Percentiles rank a stretch among this genome's conserved stretches.
phyloP scores from a whole-genome alignment of 2,888 invertebrate genomes.

The Acrobasis repandana region DNA sequence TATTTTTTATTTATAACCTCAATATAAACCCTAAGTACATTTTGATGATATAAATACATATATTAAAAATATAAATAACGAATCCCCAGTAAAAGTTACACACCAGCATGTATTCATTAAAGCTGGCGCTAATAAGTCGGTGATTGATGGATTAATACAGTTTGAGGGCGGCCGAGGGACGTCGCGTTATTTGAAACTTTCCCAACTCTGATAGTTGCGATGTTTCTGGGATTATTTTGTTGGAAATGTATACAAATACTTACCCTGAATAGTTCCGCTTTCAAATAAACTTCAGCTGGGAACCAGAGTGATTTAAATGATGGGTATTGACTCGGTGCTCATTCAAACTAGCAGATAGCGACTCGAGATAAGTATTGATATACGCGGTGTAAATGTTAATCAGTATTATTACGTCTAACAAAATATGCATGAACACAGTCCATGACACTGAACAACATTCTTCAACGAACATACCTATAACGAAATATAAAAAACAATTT shows the following conservation, averaged over 20 bases:
- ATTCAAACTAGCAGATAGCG: not conserved
- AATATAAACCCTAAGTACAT: no score
- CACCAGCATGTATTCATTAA: not conserved
- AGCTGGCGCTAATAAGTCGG: conserved; percentile 24
- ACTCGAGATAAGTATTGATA: not conserved
- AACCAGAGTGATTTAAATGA: not conserved
- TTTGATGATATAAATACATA: no score
- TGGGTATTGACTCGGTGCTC: not conserved
- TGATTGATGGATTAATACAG: conserved; percentile 31
- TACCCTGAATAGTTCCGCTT: conserved; percentile 10
- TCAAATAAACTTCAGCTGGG: conserved; percentile 1
- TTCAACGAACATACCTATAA: no score
- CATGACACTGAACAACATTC: no score
- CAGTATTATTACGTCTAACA: no score
- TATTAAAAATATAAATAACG: no score
- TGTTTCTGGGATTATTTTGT: conserved; percentile 28
- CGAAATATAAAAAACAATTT: no score
- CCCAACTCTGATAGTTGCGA: conserved; percentile 25
- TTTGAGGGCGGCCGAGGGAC: conserved; percentile 18
- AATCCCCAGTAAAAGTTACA: no score
- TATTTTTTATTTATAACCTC: no score
- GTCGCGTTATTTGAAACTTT: conserved; percentile 28
- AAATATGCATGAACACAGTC: no score
- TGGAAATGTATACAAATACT: conserved; percentile 23
- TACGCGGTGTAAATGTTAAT: no score